These are phyloP conservation scores for Ophion slaviceki DNA, from an alignment of 2,888 invertebrate genomes.

Conservation along the genomic window DNA sequence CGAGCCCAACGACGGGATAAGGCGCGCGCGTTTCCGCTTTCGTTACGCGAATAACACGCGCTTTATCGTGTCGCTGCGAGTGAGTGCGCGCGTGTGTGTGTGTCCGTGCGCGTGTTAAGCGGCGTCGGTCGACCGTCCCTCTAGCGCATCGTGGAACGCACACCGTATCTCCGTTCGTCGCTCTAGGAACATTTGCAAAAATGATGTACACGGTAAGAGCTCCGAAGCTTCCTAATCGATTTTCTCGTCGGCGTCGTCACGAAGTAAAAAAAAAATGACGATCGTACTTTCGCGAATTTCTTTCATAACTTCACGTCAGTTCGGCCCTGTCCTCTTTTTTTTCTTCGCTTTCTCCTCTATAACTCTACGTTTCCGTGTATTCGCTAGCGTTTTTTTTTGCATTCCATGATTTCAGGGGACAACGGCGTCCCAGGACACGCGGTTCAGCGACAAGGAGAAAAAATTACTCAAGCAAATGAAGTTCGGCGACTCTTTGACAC, in stretches of 20 bases:
- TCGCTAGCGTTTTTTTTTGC: neutral
- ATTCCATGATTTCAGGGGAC: conserved; percentile 90
- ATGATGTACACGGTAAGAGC: conserved; percentile 85
- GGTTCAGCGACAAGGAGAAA: conserved; percentile 99
- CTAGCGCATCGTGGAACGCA: conserved; percentile 36
- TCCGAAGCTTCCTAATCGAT: neutral
- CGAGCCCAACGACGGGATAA: conserved; percentile 14
- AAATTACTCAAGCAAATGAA: conserved; percentile 99
- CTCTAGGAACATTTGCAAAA: conserved; percentile 70
- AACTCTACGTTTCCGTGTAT: neutral
- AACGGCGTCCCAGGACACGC: conserved; percentile 98
- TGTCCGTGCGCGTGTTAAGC: conserved; percentile 11
- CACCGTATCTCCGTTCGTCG: conserved; percentile 45
- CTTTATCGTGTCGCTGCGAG: conserved; percentile 4
- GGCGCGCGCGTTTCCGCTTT: neutral
- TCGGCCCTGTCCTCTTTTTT: conserved; percentile 12
- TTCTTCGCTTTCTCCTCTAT: neutral
- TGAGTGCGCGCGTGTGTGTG: neutral
- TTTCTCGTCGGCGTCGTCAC: neutral
- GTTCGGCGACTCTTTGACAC: conserved; percentile 96
- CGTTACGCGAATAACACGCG: conserved; percentile 3
- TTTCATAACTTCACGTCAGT: neutral
- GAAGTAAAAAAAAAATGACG: neutral
- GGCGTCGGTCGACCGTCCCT: conserved; percentile 52
- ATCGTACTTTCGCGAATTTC: neutral